Evolutionary conservation across 2,888 invertebrate genomes (phyloP).

Genomic region (Ophion costatus): DNA sequence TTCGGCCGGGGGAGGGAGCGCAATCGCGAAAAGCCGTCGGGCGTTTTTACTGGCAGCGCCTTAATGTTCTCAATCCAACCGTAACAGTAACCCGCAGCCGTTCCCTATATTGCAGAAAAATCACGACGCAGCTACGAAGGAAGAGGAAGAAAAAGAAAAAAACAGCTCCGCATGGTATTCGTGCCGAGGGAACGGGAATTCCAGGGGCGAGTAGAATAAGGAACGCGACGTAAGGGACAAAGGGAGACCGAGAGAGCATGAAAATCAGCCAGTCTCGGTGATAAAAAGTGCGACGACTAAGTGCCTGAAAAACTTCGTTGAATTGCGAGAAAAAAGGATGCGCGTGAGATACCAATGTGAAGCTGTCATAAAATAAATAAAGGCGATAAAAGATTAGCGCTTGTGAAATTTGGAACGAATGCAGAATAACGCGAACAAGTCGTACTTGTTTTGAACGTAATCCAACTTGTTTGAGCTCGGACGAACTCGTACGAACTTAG

Average conservation of each 20-base stretch:
- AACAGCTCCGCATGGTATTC: conserved; percentile 14
- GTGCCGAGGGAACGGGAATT: not conserved
- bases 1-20: not conserved
- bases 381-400: not conserved
- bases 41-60: conserved; percentile 19
- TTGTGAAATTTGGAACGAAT: not conserved
- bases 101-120: not conserved
- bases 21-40: conserved; percentile 24
- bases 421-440: not conserved
- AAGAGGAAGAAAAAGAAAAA: conserved; percentile 1
- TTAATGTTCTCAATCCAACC: not conserved
- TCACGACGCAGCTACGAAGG: conserved; percentile 11
- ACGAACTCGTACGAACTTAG: too few species aligned
- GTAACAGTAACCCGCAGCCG: conserved; percentile 9
- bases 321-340: not conserved
- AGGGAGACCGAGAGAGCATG: not conserved
- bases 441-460: too few species aligned
- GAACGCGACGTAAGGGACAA: not conserved
- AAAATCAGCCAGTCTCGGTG: conserved; percentile 26
- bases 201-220: not conserved
- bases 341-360: not conserved
- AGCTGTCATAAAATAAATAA: not conserved
- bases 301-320: conserved; percentile 10
- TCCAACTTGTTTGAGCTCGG: too few species aligned
- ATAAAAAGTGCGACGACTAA: conserved; percentile 22